Evolutionary conservation across 2,797 vertebrate species (phyloP).

Genomic region (Alauda arvensis): DNA sequence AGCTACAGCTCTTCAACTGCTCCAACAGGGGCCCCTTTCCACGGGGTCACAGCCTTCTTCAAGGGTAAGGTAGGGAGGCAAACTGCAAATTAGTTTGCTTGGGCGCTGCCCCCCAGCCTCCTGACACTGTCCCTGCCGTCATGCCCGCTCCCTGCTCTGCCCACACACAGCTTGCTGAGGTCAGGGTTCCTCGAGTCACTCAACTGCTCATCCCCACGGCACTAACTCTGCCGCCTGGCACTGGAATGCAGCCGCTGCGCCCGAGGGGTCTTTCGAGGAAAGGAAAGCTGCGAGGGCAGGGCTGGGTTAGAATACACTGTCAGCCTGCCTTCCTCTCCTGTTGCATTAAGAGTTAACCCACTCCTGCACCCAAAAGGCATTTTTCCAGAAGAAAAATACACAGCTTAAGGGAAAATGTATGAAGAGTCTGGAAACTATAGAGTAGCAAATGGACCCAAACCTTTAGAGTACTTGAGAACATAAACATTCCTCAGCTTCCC

Average conservation of each 20-base stretch:
- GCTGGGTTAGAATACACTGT: accelerated
- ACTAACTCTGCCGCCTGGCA: background rate
- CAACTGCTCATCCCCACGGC: background rate
- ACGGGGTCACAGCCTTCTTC: background rate
- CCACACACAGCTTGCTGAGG: accelerated
- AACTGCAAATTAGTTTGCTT: accelerated
- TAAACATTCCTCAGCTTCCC: background rate
- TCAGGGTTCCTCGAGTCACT: background rate
- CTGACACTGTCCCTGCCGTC: accelerated
- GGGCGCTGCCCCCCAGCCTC: background rate
- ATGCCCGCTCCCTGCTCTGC: background rate
- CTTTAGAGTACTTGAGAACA: background rate
- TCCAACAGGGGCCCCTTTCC: background rate
- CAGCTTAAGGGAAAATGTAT: accelerated
- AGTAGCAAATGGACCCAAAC: background rate
- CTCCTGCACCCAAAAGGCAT: background rate
- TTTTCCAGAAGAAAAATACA: background rate
- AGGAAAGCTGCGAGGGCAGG: accelerated
- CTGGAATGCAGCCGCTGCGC: background rate
- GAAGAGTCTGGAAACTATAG: background rate
- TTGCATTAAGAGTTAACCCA: background rate
- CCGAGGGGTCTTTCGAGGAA: background rate
- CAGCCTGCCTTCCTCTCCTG: background rate
- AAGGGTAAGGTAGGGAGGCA: too few relatives aligned
- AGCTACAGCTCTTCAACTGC: background rate